A percentile compares a stretch with the other conserved stretches of the same genome.
These are phyloP conservation scores for Stenodera caucasica DNA, from an alignment of 2,888 invertebrate species.

Conservation along the genomic window DNA sequence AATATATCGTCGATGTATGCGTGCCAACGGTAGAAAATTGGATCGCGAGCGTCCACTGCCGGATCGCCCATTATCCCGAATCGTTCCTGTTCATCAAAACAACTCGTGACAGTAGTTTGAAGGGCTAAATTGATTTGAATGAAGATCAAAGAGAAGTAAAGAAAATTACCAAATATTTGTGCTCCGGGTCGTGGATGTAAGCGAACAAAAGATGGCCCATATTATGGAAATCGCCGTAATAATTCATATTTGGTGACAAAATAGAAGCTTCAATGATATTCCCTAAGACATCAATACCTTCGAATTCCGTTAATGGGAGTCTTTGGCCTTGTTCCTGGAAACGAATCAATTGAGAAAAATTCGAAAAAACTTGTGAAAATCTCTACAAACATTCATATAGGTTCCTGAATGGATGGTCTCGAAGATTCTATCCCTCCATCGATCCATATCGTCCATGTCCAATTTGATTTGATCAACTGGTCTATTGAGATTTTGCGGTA, in stretches of 20 bases:
- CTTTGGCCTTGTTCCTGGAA: conserved; percentile 62
- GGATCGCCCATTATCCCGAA: conserved; percentile 86
- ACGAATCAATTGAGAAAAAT: too few species aligned
- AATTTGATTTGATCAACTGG: conserved; percentile 67
- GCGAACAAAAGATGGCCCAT: conserved; percentile 78
- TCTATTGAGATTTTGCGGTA: conserved; percentile 65
- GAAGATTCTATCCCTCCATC: conserved; percentile 75
- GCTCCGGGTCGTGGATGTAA: conserved; percentile 79
- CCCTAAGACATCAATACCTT: conserved; percentile 77
- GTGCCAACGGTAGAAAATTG: conserved; percentile 85
- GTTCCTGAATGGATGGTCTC: conserved; percentile 70
- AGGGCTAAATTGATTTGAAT: neutral
- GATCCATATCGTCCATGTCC: conserved; percentile 71
- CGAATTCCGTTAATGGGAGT: conserved; percentile 64
- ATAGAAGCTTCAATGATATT: conserved; percentile 76
- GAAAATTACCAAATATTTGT: conserved; percentile 65
- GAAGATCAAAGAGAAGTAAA: neutral
- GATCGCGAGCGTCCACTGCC: conserved; percentile 84
- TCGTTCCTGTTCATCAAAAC: conserved; percentile 70
- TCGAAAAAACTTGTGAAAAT: too few species aligned
- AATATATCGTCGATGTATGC: conserved; percentile 78
- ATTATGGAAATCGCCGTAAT: conserved; percentile 83
- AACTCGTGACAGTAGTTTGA: too few species aligned
- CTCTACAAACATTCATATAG: conserved; percentile 60
- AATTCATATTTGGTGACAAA: conserved; percentile 67